phyloP scores from a whole-genome alignment of 2,888 invertebrate genomes.

The Theretra japonica region DNA sequence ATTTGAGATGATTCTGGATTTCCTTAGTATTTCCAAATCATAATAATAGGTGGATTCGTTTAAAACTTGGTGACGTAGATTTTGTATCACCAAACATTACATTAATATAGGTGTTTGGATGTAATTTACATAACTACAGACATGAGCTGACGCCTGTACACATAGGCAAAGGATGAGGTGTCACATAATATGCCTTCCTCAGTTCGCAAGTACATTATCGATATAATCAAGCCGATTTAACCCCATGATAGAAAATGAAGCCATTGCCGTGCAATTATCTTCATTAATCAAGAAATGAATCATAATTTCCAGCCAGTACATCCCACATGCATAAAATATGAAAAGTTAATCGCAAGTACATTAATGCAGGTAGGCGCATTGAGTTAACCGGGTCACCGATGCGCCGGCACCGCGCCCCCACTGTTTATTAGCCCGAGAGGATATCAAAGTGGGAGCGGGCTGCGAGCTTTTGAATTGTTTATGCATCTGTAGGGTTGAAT shows the following conservation, averaged over 20 bases:
- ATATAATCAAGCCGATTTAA: too few species aligned
- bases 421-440: slow-evolving; percentile 24
- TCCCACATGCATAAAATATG: background rate
- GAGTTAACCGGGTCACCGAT: slow-evolving; percentile 15
- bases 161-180: too few species aligned
- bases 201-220: too few species aligned
- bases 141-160: too few species aligned
- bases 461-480: slow-evolving; percentile 14
- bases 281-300: too few species aligned
- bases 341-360: slow-evolving; percentile 10
- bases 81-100: too few species aligned
- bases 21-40: slow-evolving; percentile 5
- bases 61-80: background rate
- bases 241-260: too few species aligned
- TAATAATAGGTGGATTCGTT: background rate
- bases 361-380: slow-evolving; percentile 14
- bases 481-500: slow-evolving; percentile 5
- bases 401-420: slow-evolving; percentile 13
- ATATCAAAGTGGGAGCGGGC: slow-evolving; percentile 9
- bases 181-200: too few species aligned
- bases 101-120: too few species aligned
- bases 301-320: too few species aligned
- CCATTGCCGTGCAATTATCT: too few species aligned
- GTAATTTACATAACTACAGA: too few species aligned
- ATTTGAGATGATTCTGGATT: background rate